A percentile compares a stretch with the other conserved stretches of the same genome.
These are phyloP conservation scores for Hystrix cristata DNA, from an alignment of 2,113 vertebrate species.

Conservation along the genomic window DNA sequence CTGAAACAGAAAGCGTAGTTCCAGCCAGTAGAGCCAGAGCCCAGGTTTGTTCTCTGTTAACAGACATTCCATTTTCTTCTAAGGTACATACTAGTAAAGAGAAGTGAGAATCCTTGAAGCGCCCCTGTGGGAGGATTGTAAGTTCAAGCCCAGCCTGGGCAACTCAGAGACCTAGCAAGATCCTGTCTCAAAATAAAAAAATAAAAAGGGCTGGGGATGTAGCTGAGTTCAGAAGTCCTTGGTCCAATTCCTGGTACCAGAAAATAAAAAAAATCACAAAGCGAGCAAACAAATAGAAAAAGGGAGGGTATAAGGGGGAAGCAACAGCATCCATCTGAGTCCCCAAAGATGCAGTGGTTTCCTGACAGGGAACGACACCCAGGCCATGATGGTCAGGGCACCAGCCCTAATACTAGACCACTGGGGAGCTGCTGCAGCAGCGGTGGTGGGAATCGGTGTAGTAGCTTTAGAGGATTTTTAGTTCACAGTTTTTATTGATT, in stretches of 20 bases:
- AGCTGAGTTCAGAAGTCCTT: not conserved
- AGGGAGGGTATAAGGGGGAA: not conserved
- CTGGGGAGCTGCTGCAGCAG: not conserved
- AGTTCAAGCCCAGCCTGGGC: not conserved
- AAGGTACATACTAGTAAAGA: not conserved
- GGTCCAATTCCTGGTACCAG: not conserved
- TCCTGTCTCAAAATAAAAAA: not conserved
- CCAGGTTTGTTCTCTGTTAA: not conserved
- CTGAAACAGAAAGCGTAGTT: not conserved
- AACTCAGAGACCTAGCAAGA: not conserved
- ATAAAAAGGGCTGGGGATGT: not conserved
- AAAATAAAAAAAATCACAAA: not conserved
- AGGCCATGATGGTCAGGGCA: not conserved
- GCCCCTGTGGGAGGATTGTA: not conserved
- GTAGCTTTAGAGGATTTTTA: not conserved
- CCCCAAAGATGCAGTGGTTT: not conserved
- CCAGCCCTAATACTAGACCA: not conserved
- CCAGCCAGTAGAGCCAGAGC: not conserved
- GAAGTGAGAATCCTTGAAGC: not conserved
- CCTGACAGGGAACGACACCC: not conserved
- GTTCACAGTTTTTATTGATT: not conserved
- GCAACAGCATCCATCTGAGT: not conserved
- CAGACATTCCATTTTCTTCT: not conserved
- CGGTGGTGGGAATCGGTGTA: not conserved
- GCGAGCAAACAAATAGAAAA: not conserved